Conservation (phyloP, 2,113 vertebrate species). For the Triplophysa rosa region DNA sequence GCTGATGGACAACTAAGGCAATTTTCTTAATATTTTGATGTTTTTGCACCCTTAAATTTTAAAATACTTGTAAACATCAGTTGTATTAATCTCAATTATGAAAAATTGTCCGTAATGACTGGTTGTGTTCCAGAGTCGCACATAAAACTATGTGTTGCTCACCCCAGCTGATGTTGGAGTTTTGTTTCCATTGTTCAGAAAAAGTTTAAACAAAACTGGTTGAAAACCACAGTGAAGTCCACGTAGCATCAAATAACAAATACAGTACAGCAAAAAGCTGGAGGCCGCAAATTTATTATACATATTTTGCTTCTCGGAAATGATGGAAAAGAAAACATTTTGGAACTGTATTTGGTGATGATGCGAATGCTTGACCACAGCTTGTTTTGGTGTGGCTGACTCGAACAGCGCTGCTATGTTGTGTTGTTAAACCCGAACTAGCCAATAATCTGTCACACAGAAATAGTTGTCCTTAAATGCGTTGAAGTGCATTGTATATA, state of each 20-base stretch:
- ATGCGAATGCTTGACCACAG: conserved; percentile 20
- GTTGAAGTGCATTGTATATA: background rate
- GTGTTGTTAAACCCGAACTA: background rate
- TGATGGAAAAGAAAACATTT: conserved; percentile 14
- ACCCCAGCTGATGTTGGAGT: background rate
- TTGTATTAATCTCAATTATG: no score
- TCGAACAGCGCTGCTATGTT: background rate
- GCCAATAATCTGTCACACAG: background rate
- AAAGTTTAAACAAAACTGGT: background rate
- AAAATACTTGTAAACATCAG: no score
- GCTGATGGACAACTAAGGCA: no score
- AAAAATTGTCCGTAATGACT: no score
- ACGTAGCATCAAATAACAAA: background rate
- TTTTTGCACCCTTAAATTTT: no score
- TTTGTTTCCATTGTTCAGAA: conserved; percentile 22
- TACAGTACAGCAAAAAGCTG: background rate
- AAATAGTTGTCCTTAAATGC: background rate
- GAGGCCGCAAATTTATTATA: background rate
- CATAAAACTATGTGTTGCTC: background rate
- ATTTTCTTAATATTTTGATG: no score
- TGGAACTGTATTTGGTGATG: conserved; percentile 18
- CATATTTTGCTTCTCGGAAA: conserved; percentile 12
- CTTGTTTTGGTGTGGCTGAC: background rate
- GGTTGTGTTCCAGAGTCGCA: background rate
- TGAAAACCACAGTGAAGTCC: conserved; percentile 10